Evolutionary conservation across 2,888 invertebrate genomes (phyloP).

Genomic region (Leucophora obtusa): DNA sequence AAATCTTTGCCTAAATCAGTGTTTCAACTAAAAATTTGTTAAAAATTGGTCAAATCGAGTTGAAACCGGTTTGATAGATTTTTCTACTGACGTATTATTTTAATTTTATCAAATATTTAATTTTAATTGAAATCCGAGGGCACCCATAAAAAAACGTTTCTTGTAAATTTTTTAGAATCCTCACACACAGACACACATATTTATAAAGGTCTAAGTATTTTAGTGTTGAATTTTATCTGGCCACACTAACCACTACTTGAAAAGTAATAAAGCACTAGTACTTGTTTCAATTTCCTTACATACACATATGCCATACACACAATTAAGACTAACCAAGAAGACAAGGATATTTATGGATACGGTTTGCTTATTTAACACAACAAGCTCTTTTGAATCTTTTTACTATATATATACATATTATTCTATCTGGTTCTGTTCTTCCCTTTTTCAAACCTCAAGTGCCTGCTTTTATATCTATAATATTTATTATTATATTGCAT

Average conservation of each 20-base stretch:
- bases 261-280: conserved; percentile 60
- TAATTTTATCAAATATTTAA: too few relatives aligned
- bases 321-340: neutral
- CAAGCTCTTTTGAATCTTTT: neutral
- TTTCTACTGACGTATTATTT: too few relatives aligned
- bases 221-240: conserved; percentile 19
- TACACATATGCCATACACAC: neutral
- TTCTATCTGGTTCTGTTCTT: neutral
- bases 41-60: too few relatives aligned
- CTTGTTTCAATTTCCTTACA: conserved; percentile 5
- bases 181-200: too few relatives aligned
- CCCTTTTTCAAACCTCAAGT: neutral
- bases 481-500: conserved; percentile 29
- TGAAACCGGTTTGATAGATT: too few relatives aligned
- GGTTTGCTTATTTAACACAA: conserved; percentile 35
- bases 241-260: conserved; percentile 62
- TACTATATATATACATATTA: neutral
- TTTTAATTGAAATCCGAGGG: too few relatives aligned
- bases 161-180: too few relatives aligned
- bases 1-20: too few relatives aligned
- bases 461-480: neutral
- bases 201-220: neutral
- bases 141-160: too few relatives aligned
- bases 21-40: too few relatives aligned
- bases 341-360: conserved; percentile 30